phyloP scores from a whole-genome alignment of 2,113 vertebrate species.

The Gnathonemus longibarbis region DNA sequence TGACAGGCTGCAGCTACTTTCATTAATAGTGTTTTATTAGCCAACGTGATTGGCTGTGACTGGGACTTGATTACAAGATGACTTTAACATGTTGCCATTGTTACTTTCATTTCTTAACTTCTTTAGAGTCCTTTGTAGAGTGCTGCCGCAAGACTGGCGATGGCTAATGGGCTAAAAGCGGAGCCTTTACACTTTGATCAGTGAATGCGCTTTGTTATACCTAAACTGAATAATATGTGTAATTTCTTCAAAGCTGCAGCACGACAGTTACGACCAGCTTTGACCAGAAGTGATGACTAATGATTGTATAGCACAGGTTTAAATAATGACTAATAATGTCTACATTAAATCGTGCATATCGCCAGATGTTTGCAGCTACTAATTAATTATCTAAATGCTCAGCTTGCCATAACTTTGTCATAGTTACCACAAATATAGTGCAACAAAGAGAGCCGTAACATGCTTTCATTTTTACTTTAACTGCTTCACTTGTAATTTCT shows the following conservation, averaged over 20 bases:
- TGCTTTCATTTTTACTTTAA: neutral
- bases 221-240: neutral
- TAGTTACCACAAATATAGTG: neutral
- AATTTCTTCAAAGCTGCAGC: neutral
- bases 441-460: neutral
- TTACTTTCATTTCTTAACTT: neutral
- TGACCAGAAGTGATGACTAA: neutral
- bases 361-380: neutral
- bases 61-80: neutral
- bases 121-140: neutral
- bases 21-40: conserved; percentile 10
- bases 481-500: neutral
- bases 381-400: neutral
- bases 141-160: neutral
- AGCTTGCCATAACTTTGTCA: neutral
- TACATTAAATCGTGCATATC: neutral
- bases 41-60: neutral
- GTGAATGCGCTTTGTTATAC: neutral
- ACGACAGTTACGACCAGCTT: neutral
- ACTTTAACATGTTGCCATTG: neutral
- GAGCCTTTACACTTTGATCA: neutral
- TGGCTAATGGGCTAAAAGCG: neutral
- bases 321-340: neutral
- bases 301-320: neutral
- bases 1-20: neutral